Evolutionary conservation across 2,797 vertebrate genomes (phyloP).

Genomic region (Sebastes oblongus): DNA sequence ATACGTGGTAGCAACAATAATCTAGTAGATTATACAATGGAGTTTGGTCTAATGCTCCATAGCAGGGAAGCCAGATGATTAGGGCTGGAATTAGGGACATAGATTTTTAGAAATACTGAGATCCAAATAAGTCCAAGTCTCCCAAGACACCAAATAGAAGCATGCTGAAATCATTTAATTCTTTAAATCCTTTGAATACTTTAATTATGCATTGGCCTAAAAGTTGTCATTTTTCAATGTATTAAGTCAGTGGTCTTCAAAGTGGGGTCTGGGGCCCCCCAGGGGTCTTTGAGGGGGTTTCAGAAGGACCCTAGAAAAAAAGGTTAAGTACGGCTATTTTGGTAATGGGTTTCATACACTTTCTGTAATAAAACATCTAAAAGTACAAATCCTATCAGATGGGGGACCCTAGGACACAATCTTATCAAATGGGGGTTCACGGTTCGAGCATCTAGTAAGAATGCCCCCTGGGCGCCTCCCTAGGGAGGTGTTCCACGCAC

Average conservation of each 20-base stretch:
- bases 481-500: too few relatives aligned
- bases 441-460: too few relatives aligned
- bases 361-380: too few relatives aligned
- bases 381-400: fast-evolving
- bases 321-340: too few relatives aligned
- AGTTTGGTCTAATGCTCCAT: background rate
- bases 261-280: too few relatives aligned
- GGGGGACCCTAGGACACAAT: too few relatives aligned
- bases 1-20: background rate
- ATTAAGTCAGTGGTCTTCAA: too few relatives aligned
- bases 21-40: background rate
- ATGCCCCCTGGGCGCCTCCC: too few relatives aligned
- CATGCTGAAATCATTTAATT: background rate
- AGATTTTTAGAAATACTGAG: background rate
- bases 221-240: background rate
- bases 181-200: background rate
- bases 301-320: too few relatives aligned
- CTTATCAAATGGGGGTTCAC: too few relatives aligned
- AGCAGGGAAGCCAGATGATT: background rate
- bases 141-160: background rate
- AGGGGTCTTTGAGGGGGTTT: too few relatives aligned
- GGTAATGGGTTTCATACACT: too few relatives aligned
- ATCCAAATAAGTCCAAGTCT: background rate
- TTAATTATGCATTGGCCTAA: background rate
- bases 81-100: background rate